These are phyloP conservation scores for Clamator glandarius DNA, from an alignment of 2,797 vertebrate species.

Conservation along the genomic window DNA sequence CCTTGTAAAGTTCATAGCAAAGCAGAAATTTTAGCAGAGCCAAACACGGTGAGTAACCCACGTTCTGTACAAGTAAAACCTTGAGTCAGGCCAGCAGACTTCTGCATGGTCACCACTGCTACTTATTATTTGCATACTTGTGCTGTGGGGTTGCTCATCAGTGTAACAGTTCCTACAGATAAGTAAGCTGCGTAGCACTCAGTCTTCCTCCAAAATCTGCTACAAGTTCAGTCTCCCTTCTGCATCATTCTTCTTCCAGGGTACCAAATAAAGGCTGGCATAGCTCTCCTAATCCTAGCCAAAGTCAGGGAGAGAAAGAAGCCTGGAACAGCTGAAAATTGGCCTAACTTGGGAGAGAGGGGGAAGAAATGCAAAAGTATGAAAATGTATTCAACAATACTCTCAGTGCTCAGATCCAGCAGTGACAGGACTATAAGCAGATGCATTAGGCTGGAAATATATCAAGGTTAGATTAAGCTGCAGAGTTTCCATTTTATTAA, in stretches of 20 bases:
- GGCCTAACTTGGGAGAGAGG: neutral
- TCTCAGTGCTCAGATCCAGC: constrained; percentile 20
- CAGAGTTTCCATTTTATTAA: constrained; percentile 70
- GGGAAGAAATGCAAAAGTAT: constrained; percentile 16
- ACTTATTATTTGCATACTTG: neutral
- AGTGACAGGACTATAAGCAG: constrained; percentile 63
- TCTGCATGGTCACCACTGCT: neutral
- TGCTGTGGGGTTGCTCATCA: neutral
- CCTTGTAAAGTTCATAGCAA: neutral
- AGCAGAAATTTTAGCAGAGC: neutral
- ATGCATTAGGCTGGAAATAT: constrained; percentile 64
- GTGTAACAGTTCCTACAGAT: neutral
- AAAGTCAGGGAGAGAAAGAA: neutral
- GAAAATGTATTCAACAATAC: constrained; percentile 60
- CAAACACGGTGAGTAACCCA: fast-evolving
- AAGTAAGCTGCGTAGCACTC: neutral
- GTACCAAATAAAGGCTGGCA: neutral
- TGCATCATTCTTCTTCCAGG: neutral
- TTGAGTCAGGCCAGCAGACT: neutral
- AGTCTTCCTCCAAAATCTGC: neutral
- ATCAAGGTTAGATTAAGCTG: constrained; percentile 69
- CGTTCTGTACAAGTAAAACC: neutral
- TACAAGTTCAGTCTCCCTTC: neutral
- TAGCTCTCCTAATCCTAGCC: neutral
- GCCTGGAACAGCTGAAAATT: constrained; percentile 8